Percentiles rank a stretch among this genome's conserved stretches.
These are phyloP conservation scores for Caranx ignobilis DNA, from an alignment of 2,113 vertebrate species.

Conservation along the genomic window DNA sequence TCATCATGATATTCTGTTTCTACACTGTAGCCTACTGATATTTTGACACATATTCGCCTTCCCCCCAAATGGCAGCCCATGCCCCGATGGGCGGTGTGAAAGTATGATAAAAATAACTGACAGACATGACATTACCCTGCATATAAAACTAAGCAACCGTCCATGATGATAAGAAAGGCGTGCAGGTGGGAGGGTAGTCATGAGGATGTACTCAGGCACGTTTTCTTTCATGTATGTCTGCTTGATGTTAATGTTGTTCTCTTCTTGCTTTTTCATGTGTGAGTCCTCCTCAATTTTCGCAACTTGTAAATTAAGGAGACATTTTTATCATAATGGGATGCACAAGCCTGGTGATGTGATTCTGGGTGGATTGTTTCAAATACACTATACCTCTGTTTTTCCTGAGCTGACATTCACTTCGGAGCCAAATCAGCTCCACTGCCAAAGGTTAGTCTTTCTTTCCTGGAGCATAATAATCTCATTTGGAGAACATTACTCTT, in stretches of 20 bases:
- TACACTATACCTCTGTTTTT: slow-evolving; percentile 66
- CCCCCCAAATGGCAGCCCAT: background rate
- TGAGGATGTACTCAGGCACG: slow-evolving; percentile 22
- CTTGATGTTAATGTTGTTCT: background rate
- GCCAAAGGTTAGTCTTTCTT: slow-evolving; percentile 60
- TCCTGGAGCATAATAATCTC: background rate
- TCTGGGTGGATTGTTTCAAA: slow-evolving; percentile 69
- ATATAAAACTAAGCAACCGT: slow-evolving; percentile 43
- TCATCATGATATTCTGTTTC: background rate
- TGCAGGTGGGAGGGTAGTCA: slow-evolving; percentile 10
- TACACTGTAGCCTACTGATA: background rate
- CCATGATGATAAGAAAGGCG: background rate
- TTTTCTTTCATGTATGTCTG: background rate
- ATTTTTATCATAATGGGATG: slow-evolving; percentile 62
- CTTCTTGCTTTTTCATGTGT: background rate
- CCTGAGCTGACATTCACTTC: slow-evolving; percentile 58
- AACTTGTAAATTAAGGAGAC: slow-evolving; percentile 56
- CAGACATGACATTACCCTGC: background rate
- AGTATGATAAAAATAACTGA: slow-evolving; percentile 12
- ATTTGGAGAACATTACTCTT: background rate
- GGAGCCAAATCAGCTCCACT: slow-evolving; percentile 55
- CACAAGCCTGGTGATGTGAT: slow-evolving; percentile 66
- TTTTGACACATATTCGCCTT: background rate
- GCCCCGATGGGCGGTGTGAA: slow-evolving; percentile 17
- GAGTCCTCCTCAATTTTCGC: slow-evolving; percentile 16